A percentile compares a stretch with the other conserved stretches of the same genome.
Evolutionary conservation across 2,797 vertebrate genomes (phyloP).

Genomic region (Coregonus ussuriensis): DNA sequence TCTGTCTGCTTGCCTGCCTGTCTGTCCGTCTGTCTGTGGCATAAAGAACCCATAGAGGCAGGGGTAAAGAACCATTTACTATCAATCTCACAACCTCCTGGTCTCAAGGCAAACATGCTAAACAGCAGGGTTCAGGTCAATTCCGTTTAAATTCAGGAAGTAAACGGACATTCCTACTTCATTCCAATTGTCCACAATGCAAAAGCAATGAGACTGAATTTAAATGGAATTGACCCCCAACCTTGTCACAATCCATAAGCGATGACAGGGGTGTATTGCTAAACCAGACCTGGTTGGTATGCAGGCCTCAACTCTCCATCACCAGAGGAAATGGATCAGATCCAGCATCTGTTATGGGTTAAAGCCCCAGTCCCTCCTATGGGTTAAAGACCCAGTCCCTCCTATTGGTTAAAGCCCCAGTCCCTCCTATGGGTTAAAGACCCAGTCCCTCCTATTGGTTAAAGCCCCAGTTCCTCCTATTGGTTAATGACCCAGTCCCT

Average conservation of each 20-base stretch:
- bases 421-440: no score
- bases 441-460: no score
- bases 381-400: no score
- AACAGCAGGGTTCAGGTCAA: neutral
- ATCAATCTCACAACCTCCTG: no score
- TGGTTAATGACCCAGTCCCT: no score
- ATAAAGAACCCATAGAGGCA: no score
- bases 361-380: neutral
- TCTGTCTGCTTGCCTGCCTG: no score
- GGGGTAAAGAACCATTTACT: no score
- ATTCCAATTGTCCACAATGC: neutral
- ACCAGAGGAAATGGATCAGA: neutral
- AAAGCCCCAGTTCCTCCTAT: neutral
- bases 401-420: no score
- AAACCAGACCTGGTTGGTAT: neutral
- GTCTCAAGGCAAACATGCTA: neutral
- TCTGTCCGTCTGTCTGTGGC: no score
- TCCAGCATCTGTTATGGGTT: neutral
- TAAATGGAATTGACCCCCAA: neutral
- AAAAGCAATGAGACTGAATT: neutral
- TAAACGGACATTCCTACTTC: neutral
- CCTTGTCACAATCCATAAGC: neutral
- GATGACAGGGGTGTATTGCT: neutral
- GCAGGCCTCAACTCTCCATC: neutral
- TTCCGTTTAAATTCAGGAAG: neutral